Percentiles rank a stretch among this genome's conserved stretches.
phyloP scores from a whole-genome alignment of 2,797 vertebrate genomes.

The Leontopithecus rosalia region DNA sequence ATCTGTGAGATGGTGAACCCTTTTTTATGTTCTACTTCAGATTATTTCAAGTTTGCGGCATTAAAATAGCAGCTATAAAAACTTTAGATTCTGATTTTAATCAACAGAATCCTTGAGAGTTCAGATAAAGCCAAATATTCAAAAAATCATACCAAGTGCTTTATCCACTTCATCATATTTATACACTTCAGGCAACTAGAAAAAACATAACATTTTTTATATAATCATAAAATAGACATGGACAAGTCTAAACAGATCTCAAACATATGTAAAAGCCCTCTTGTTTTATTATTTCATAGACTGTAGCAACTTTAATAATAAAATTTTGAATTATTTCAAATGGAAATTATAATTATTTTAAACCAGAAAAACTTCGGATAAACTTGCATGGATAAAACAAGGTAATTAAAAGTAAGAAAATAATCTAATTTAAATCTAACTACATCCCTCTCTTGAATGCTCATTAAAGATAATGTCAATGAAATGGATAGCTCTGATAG shows the following conservation, averaged over 20 bases:
- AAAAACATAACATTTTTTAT: neutral
- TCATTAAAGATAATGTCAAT: neutral
- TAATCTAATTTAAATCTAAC: neutral
- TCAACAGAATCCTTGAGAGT: neutral
- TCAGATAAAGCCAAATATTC: neutral
- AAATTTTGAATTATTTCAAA: neutral
- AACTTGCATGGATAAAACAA: neutral
- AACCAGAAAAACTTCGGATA: neutral
- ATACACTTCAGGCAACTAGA: neutral
- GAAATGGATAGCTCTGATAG: neutral
- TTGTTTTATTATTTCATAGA: neutral
- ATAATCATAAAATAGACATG: neutral
- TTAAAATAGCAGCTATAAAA: neutral
- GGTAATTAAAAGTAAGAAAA: neutral
- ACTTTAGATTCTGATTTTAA: neutral
- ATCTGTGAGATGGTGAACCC: neutral
- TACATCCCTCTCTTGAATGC: neutral
- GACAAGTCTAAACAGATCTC: neutral
- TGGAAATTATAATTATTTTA: neutral
- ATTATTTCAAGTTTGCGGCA: neutral
- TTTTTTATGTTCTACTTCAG: neutral
- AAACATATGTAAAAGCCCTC: neutral
- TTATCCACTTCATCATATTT: neutral
- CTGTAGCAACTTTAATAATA: neutral
- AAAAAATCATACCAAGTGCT: neutral